Percentiles rank a stretch among this genome's conserved stretches.
These are phyloP conservation scores for Acanthopagrus latus DNA, from an alignment of 2,797 vertebrate genomes.

Conservation along the genomic window DNA sequence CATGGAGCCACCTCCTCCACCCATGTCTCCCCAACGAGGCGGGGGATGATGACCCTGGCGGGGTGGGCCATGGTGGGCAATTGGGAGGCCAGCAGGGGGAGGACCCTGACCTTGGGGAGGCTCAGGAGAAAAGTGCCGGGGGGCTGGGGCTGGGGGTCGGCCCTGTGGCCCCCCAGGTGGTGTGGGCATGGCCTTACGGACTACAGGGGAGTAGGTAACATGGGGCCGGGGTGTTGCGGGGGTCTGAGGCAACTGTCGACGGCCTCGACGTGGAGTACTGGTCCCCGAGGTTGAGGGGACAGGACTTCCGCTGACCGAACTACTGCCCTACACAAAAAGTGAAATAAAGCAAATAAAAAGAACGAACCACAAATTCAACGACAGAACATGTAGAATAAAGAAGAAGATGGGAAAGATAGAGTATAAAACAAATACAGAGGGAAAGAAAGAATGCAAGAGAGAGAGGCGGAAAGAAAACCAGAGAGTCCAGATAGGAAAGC, in stretches of 20 bases:
- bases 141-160: conserved; percentile 78
- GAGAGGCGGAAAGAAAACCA: conserved; percentile 53
- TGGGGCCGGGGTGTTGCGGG: conserved; percentile 94
- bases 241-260: conserved; percentile 95
- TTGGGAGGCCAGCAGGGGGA: conserved; percentile 66
- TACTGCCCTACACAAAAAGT: conserved; percentile 99
- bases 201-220: conserved; percentile 94
- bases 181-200: conserved; percentile 88
- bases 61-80: conserved; percentile 79
- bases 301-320: conserved; percentile 97
- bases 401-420: conserved; percentile 70
- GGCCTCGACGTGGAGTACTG: conserved; percentile 94
- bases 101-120: conserved; percentile 79
- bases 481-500: conserved; percentile 45
- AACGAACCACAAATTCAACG: conserved; percentile 91
- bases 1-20: conserved; percentile 72
- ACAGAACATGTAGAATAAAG: conserved; percentile 81
- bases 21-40: conserved; percentile 78
- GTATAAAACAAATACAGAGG: conserved; percentile 49
- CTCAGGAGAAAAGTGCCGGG: conserved; percentile 81
- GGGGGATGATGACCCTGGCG: conserved; percentile 78
- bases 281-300: conserved; percentile 96
- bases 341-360: conserved; percentile 93
- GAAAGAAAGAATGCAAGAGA: conserved; percentile 43
- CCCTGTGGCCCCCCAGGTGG: conserved; percentile 80